A percentile compares a stretch with the other conserved stretches of the same genome.
Conservation (phyloP, 2,113 vertebrate species). For the Syngnathus floridae region DNA sequence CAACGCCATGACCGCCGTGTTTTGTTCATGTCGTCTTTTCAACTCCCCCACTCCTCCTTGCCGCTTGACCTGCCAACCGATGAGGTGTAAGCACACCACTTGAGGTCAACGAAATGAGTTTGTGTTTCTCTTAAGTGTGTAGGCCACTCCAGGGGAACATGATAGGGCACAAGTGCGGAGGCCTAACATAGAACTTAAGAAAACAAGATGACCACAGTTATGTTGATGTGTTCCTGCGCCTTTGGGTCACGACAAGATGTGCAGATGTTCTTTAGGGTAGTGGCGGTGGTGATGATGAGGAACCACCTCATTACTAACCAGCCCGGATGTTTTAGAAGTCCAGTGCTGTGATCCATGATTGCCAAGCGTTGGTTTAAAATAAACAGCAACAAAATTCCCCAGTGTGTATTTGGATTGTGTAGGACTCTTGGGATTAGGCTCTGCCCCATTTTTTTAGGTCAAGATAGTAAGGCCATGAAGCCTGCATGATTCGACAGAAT, state of each 20-base stretch:
- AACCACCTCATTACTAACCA: slow-evolving; percentile 20
- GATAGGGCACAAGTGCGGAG: slow-evolving; percentile 40
- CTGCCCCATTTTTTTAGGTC: background rate
- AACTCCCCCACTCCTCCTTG: slow-evolving; percentile 29
- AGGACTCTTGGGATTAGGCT: background rate
- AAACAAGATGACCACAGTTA: slow-evolving; percentile 34
- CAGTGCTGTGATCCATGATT: slow-evolving; percentile 19
- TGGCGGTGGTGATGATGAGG: slow-evolving; percentile 11
- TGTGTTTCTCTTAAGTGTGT: slow-evolving; percentile 51
- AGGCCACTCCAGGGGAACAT: slow-evolving; percentile 47
- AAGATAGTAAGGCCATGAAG: background rate
- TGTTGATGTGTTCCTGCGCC: slow-evolving; percentile 20
- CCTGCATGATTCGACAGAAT: background rate
- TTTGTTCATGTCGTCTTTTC: slow-evolving; percentile 54
- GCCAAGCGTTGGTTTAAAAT: slow-evolving; percentile 1
- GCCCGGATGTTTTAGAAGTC: background rate
- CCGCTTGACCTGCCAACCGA: slow-evolving; percentile 47
- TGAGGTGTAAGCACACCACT: slow-evolving; percentile 58
- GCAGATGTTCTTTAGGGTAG: slow-evolving; percentile 28
- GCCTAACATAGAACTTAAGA: slow-evolving; percentile 35
- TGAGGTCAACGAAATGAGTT: slow-evolving; percentile 52
- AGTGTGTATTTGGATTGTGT: slow-evolving; percentile 9
- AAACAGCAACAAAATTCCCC: background rate
- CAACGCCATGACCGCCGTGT: slow-evolving; percentile 47
- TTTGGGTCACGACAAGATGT: slow-evolving; percentile 21